Percentiles rank a stretch among this genome's conserved stretches.
phyloP scores from a whole-genome alignment of 2,113 vertebrate genomes.

The Centropristis striata region DNA sequence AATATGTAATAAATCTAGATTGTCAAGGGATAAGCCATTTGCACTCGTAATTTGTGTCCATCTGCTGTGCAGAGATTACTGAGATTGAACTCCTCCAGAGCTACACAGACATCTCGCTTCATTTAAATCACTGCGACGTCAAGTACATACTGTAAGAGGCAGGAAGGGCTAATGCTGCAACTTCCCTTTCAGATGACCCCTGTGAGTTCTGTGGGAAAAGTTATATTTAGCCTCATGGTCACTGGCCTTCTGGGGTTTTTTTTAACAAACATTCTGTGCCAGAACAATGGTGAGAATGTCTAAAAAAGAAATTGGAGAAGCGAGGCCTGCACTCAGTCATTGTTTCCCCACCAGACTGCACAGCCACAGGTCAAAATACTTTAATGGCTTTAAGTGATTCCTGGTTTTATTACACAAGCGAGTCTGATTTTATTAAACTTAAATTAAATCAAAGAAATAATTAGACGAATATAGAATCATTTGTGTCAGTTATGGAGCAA shows the following conservation, averaged over 20 bases:
- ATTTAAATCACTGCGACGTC: background rate
- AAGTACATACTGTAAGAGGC: background rate
- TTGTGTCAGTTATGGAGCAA: too few species aligned
- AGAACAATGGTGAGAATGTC: constrained; percentile 35
- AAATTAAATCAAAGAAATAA: too few species aligned
- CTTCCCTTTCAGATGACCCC: background rate
- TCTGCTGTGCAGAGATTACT: constrained; percentile 8
- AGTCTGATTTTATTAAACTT: background rate
- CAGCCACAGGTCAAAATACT: background rate
- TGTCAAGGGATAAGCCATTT: background rate
- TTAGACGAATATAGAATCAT: too few species aligned
- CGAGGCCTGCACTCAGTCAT: background rate
- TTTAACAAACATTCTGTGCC: background rate
- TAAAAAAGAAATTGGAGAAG: background rate
- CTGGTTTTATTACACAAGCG: background rate
- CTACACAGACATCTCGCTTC: background rate
- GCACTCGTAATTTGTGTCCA: background rate
- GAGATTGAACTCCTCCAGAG: background rate
- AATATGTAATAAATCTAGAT: background rate
- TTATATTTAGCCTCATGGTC: constrained; percentile 47
- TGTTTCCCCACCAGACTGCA: background rate
- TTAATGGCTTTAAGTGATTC: background rate
- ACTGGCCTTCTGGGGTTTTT: background rate
- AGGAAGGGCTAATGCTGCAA: background rate
- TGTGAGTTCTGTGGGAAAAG: constrained; percentile 48